Conservation (phyloP, 2,888 invertebrate species). For the Alcis repandata region DNA sequence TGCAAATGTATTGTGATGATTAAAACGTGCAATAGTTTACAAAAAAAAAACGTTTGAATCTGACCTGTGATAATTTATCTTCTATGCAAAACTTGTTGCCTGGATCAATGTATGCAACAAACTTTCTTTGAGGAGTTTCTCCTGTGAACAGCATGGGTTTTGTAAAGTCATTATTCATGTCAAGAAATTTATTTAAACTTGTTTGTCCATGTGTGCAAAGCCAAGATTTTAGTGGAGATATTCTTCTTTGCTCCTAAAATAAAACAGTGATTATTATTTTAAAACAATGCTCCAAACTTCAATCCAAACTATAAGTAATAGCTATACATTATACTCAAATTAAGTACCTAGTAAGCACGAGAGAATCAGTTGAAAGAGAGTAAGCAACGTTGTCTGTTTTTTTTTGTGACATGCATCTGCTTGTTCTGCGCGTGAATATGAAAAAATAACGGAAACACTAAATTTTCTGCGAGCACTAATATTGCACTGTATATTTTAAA, state of each 20-base stretch:
- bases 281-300: too few relatives aligned
- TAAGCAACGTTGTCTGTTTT: too few relatives aligned
- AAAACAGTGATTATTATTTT: neutral
- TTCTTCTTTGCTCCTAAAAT: conserved; percentile 90
- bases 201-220: conserved; percentile 94
- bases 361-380: too few relatives aligned
- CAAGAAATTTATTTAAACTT: conserved; percentile 93
- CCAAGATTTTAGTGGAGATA: conserved; percentile 97
- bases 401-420: too few relatives aligned
- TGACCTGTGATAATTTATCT: conserved; percentile 97
- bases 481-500: neutral
- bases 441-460: too few relatives aligned
- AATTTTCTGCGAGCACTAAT: neutral
- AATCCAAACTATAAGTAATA: too few relatives aligned
- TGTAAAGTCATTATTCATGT: conserved; percentile 87
- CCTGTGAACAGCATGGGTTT: conserved; percentile 94
- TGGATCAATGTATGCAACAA: conserved; percentile 97
- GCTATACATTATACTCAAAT: too few relatives aligned
- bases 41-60: conserved; percentile 54
- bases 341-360: too few relatives aligned
- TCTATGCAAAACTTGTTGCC: conserved; percentile 95
- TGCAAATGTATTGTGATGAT: neutral
- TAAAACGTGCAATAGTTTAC: too few relatives aligned
- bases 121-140: conserved; percentile 94
- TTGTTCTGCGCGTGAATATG: too few relatives aligned